phyloP scores from a whole-genome alignment of 2,797 vertebrate species.

The Megaceryle alcyon region DNA sequence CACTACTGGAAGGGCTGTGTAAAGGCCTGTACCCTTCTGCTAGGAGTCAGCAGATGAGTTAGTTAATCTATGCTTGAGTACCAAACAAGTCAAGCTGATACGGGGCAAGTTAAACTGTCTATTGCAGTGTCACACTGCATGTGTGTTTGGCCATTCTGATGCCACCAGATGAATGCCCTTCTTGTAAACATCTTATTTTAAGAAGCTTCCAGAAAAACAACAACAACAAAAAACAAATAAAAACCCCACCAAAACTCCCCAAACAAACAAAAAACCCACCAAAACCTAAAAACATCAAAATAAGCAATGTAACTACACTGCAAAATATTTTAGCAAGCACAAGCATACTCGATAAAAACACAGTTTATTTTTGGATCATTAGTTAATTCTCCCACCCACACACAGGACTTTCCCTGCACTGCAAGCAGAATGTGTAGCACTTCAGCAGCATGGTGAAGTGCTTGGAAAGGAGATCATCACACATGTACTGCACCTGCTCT shows the following conservation, averaged over 20 bases:
- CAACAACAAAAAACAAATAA: neutral
- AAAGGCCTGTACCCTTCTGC: neutral
- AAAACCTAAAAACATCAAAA: neutral
- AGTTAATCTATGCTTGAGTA: neutral
- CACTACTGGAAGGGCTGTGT: neutral
- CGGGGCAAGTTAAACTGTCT: neutral
- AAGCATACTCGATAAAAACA: neutral
- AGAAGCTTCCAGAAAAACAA: neutral
- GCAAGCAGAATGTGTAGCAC: fast-evolving
- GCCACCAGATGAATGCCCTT: neutral
- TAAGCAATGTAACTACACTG: neutral
- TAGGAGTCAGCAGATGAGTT: neutral
- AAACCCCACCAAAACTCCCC: neutral
- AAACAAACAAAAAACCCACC: neutral
- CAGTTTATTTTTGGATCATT: neutral
- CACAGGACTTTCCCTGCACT: fast-evolving
- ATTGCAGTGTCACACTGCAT: neutral
- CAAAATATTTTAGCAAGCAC: neutral
- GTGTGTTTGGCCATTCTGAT: neutral
- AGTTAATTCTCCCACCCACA: neutral
- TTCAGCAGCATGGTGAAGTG: neutral
- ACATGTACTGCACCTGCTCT: neutral
- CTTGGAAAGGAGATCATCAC: neutral
- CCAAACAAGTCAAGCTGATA: neutral
- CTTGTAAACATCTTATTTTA: neutral